phyloP scores from a whole-genome alignment of 2,888 invertebrate species.

The Neoascia interrupta region DNA sequence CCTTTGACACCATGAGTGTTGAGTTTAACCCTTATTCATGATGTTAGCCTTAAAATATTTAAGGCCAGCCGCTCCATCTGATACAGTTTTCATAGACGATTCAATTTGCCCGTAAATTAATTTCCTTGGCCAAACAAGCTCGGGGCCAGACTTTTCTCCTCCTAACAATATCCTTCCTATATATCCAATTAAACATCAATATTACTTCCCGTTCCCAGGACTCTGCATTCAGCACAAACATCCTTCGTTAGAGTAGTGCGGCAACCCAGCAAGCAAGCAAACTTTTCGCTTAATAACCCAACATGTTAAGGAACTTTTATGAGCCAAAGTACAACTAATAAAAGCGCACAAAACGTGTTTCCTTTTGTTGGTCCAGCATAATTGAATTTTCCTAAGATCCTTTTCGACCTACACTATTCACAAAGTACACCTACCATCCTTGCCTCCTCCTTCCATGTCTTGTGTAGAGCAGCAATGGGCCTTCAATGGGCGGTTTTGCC shows the following conservation, averaged over 20 bases:
- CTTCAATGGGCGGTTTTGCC: not conserved
- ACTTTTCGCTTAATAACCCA: slow-evolving; percentile 51
- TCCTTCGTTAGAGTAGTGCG: not conserved
- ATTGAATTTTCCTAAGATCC: slow-evolving; percentile 64
- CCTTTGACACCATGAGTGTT: too few relatives aligned
- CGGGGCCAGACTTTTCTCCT: not conserved
- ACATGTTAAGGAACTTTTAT: slow-evolving; percentile 53
- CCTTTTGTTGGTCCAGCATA: slow-evolving; percentile 45
- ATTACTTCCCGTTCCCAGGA: slow-evolving; percentile 11
- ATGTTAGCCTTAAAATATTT: too few relatives aligned
- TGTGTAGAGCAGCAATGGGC: not conserved
- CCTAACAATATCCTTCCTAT: slow-evolving; percentile 9
- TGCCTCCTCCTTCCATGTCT: not conserved
- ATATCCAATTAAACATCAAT: slow-evolving; percentile 47
- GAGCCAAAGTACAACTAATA: slow-evolving; percentile 57
- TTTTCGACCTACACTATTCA: slow-evolving; percentile 28
- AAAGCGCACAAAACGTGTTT: slow-evolving; percentile 63
- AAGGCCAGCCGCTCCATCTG: too few relatives aligned
- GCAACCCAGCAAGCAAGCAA: slow-evolving; percentile 6
- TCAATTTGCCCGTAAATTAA: not conserved
- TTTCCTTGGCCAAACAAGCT: not conserved
- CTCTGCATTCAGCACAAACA: not conserved
- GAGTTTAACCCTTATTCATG: too few relatives aligned
- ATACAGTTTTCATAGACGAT: too few relatives aligned
- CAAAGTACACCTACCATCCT: not conserved